Base-by-base conservation (phyloP, 30 jellyfish, hydroid and myxozoan genomes). In the Turritopsis rubra region DNA sequence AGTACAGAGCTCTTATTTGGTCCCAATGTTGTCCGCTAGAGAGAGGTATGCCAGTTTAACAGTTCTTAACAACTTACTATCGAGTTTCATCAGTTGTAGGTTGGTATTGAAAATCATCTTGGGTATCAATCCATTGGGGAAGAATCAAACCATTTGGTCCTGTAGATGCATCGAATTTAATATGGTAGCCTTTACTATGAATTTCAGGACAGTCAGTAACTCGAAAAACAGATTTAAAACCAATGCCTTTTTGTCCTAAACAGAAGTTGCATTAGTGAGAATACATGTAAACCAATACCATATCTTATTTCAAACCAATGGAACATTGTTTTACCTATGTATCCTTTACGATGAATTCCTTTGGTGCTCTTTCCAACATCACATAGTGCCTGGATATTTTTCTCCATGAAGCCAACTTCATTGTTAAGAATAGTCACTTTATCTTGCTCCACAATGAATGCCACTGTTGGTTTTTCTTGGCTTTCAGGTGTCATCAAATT, bases 241-340 rank as follows among this genome's bases (percentile, higher is more conserved):
- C 98, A 66, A 93, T 93, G 27, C 98, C 98, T 79, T 93, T 93
- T 75, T 88, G 96, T 21, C 98, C 98, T 93, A 75, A 52, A 24
- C 53, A 31, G 52, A 52, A 53, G 28, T 4, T 1, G 5, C 8
- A 68, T 1, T 68, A 3, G 60, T 41, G 5, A 41, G 60, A n/a
- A n/a, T n/a, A n/a, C 60, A 41, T 41, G 76, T 7, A 1, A 25
- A 25, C 76, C 17, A 25, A n/a, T 26, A 3, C 8, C 7, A 66
- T 26, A 19, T 41, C 9, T 41, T 41, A 41, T 41, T 41, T 41
- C 60, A 41, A 3, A 41, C 9, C 60, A 41, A 41, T 13, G 13
- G 13, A 25, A 22, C 41, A 1, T 31, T 3, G n/a, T 3, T 16
- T 1, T 75, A 93, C 98, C 98, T 17, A 93, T 93, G 76, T 85